Base-by-base conservation (phyloP, 2,113 vertebrate genomes). In the Silurus meridionalis region DNA sequence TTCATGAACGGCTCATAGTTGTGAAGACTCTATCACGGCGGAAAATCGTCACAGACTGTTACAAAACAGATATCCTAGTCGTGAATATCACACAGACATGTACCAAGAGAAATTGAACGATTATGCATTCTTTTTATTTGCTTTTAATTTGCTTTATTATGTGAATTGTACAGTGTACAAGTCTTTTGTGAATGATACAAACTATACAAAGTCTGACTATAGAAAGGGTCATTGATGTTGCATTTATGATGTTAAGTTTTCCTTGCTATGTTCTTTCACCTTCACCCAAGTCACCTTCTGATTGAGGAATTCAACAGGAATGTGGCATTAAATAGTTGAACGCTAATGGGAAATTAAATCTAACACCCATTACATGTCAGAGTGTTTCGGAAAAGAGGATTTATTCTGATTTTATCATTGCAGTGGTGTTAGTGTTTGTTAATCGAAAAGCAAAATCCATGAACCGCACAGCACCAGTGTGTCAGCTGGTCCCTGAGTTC, bases 401-500 rank as follows among this genome's bases (percentile, higher is more conserved):
- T 48, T 4, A 48, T 5, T n/a, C 8, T 19, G 11, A 69, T 48
- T 50, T 48, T 37, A 8, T 28, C 46, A 48, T 13, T 37, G 17
- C 69, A 19, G 69, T 48, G 17, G 46, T 10, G 8, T 21, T 21
- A 17, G n/a, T n/a, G 37, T 72, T 72, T 55, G 10, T 52, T 52
- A 2, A 55, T 37, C 19, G 4, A 25, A 66, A 85, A 61, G 58
- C 25, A 64, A 48, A 77, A 63, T 66, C 48, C 25, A 50, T 19
- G 55, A 48, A 69, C 58, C 14, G 25, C 83, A 61, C 14, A 67
- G 53, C 60, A 63, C 21, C 21, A 71, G 8, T 21, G 64, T 69
- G 85, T 71, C 63, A 46, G 46, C 75, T 79, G 9, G 19, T 63
- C 57, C 74, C 13, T 48, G 4, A 85, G 53, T 80, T 63, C 80